Base-by-base conservation (phyloP, 2,888 invertebrate genomes). In the Drosophila sordidula region DNA sequence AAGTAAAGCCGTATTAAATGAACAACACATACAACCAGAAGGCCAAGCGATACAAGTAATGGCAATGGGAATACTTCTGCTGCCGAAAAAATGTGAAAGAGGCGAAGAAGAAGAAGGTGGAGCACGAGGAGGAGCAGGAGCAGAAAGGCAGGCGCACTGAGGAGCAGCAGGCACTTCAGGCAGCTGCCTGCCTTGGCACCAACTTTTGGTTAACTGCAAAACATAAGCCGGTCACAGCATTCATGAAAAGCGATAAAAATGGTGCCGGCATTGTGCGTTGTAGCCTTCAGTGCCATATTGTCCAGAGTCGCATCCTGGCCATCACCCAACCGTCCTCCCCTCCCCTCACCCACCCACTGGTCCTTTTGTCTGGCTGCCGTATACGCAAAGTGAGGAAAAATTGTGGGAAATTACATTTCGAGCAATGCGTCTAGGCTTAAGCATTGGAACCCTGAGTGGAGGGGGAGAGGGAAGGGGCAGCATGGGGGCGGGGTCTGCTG, bases 381-480 rank as follows among this genome's bases (percentile, higher is more conserved):
- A 70, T 80, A 87, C 89, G 87, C 75, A 87, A 89, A 87, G 79
- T 85, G 89, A 87, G 87, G 79, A 77, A 89, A 89, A 87, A 87
- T 89, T 89, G 85, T 84, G 82, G 82, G 85, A 86, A 86, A 86
- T 86, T 86, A 86, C 87, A 87, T 87, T 88, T 86, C 70, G 58
- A 79, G 86, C 78, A 55, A 41, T 67, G 57, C 47, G 67, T 50
- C 61, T 72, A 61, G 63, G 61, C 61, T 47, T 45, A 26, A n/a
- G 45, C 26, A 52, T 22, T 26, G 12, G 46, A 4, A 18, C 34
- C 34, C 11, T 6, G 8, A 16, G 26, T 4, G n/a, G 34, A 29
- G 29, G 8, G 9, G 9, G 3, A 11, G 34, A 29, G 29, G 8
- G 8, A 3, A 2, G 26, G 26, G 6, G 1, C 6, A 2, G 11